phyloP scores from a whole-genome alignment of 2,797 vertebrate species.

The Ctenochaetus hawaiiensis region DNA sequence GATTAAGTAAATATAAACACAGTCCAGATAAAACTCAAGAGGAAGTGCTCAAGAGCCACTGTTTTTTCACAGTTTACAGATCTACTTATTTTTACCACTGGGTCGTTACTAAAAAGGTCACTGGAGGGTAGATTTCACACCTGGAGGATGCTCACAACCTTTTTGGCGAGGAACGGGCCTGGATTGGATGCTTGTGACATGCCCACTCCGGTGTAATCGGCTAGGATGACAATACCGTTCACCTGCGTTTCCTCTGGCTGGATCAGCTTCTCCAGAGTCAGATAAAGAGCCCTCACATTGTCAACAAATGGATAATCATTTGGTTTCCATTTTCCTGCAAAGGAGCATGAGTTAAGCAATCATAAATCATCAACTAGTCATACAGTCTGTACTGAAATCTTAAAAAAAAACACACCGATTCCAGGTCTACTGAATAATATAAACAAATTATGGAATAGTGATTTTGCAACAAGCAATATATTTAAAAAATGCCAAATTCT shows the following conservation, averaged over 20 bases:
- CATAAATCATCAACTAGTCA: background rate
- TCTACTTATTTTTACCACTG: background rate
- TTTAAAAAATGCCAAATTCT: background rate
- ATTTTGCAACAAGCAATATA: background rate
- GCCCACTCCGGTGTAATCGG: slow-evolving; percentile 97
- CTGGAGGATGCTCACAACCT: slow-evolving; percentile 98
- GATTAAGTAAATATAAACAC: slow-evolving; percentile 25
- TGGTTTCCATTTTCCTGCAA: slow-evolving; percentile 94
- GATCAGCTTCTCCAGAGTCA: slow-evolving; percentile 98
- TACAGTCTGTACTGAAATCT: background rate
- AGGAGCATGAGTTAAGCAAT: background rate
- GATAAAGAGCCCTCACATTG: slow-evolving; percentile 95
- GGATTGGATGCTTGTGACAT: slow-evolving; percentile 98
- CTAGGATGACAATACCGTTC: slow-evolving; percentile 97
- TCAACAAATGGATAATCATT: slow-evolving; percentile 96
- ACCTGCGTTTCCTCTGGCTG: slow-evolving; percentile 98
- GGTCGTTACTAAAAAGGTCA: background rate
- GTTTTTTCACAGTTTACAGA: background rate
- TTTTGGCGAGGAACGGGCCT: slow-evolving; percentile 98
- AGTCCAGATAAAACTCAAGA: slow-evolving; percentile 14
- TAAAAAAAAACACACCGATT: background rate
- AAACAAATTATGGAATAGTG: background rate
- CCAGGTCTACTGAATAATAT: background rate
- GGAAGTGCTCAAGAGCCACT: background rate
- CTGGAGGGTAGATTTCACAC: slow-evolving; percentile 77